A percentile compares a stretch with the other conserved stretches of the same genome.
phyloP scores from a whole-genome alignment of 2,113 vertebrate species.

The Sterna hirundo region DNA sequence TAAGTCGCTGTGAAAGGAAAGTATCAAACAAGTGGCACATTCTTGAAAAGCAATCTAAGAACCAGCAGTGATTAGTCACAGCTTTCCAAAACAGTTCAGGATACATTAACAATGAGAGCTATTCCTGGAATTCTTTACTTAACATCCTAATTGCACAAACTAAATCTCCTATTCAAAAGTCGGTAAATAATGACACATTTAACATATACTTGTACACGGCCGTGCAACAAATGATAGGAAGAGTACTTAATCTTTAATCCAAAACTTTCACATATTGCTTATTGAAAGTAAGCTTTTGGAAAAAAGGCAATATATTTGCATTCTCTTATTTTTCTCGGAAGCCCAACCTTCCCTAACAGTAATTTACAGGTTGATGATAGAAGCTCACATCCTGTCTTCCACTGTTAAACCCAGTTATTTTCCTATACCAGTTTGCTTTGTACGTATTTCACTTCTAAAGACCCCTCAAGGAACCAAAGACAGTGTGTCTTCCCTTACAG shows the following conservation, averaged over 20 bases:
- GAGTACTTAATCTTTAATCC: background rate
- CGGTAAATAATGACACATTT: background rate
- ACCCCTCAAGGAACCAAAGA: background rate
- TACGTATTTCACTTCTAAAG: background rate
- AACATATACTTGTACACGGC: background rate
- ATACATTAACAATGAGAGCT: conserved; percentile 57
- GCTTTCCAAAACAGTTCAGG: conserved; percentile 55
- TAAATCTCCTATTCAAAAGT: conserved; percentile 24
- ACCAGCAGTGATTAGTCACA: conserved; percentile 41
- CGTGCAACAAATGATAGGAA: background rate
- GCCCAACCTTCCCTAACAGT: background rate
- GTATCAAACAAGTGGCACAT: conserved; percentile 47
- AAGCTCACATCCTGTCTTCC: background rate
- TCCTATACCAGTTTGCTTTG: background rate
- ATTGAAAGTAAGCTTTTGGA: background rate
- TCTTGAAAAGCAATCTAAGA: conserved; percentile 64
- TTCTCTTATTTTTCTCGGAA: background rate
- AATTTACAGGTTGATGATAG: background rate
- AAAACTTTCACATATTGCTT: background rate
- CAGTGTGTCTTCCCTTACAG: background rate
- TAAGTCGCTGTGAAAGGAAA: conserved; percentile 12
- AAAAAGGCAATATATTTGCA: background rate
- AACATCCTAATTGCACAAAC: conserved; percentile 48
- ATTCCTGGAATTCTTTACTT: conserved; percentile 64
- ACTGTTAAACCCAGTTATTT: background rate